phyloP scores from a whole-genome alignment of 1,140 invertebrate genomes.

The Aphelenchoides besseyi region DNA sequence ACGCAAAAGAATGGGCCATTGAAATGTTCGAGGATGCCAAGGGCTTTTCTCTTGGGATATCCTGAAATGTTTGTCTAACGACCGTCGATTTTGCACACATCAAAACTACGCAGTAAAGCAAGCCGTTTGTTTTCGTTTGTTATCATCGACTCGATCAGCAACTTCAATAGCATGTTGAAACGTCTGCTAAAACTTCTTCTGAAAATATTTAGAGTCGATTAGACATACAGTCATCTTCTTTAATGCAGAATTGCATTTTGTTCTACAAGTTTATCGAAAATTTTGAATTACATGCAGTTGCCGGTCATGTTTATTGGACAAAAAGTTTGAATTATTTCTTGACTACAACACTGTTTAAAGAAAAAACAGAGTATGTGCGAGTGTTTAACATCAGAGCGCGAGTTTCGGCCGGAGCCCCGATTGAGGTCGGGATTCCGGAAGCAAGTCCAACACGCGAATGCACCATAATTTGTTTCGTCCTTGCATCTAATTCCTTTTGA shows the following conservation, averaged over 20 bases:
- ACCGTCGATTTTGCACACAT: too few relatives aligned
- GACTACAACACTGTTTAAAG: neutral
- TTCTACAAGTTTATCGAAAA: neutral
- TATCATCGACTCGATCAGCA: neutral
- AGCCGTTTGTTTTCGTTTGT: too few relatives aligned
- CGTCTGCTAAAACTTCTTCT: too few relatives aligned
- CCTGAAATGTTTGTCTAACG: too few relatives aligned
- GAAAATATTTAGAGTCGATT: too few relatives aligned
- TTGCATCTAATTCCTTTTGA: constrained; percentile 28
- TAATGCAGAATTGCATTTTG: neutral
- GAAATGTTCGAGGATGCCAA: too few relatives aligned
- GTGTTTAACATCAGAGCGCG: neutral
- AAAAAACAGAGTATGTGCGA: constrained; percentile 9
- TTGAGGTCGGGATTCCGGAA: neutral
- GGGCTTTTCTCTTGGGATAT: too few relatives aligned
- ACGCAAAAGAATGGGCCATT: too few relatives aligned
- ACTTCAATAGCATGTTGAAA: neutral
- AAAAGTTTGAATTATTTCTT: constrained; percentile 7
- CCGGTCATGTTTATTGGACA: neutral
- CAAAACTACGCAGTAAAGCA: too few relatives aligned
- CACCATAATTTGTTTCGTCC: constrained; percentile 28
- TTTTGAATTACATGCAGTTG: too few relatives aligned
- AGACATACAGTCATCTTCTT: neutral
- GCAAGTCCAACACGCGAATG: constrained; percentile 9
- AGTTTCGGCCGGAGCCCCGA: neutral